Base-by-base conservation (phyloP, 1,140 invertebrate species). In the Drosophila burlai region DNA sequence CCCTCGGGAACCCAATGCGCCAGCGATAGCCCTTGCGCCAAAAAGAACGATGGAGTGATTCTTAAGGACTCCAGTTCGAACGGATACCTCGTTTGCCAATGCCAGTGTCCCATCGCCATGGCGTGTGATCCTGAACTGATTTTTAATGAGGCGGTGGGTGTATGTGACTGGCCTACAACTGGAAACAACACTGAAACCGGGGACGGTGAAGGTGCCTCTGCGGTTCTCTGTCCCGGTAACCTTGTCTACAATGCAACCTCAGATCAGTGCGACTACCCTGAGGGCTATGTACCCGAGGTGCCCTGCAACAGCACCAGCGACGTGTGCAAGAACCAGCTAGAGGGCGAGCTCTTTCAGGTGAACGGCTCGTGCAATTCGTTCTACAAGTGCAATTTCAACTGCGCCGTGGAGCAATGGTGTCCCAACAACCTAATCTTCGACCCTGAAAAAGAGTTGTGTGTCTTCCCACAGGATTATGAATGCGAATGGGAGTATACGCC, bases 321-420 rank as follows among this genome's bases (percentile, higher is more conserved):
- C 7, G 38, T 90, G 11, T 89, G 85, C 60, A 42, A 84, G 24
- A 40, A 16, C 29, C 36, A 89, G 31, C 18, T 49, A 4, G 85
- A 89, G 21, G 85, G 85, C 9, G n/a, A 40, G 0, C 67, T 90
- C 13, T 76, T 84, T 7, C 78, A 85, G 8, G 66, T 90, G 0
- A 57, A 71, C 3, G 85, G 85, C 0, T 65, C 65, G 7, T 89
- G 85, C 43, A 89, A 89, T 29, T 74, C 60, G 71, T 89, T 89
- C 55, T 89, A 89, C 67, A 89, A 89, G 26, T 89, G 85, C 50
- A 90, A 81, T 38, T 89, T 24, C 29, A 80, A 81, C 21, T 89
- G 85, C 26, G 81, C 85, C 29, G 78, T 89, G 0, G 84, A 89
- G 38, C 81, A 89, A 21, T 9, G 10, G n/a, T 89, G 85, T 36